These are phyloP conservation scores for Ochropacha duplaris DNA, from an alignment of 2,888 invertebrate genomes.

Conservation along the genomic window DNA sequence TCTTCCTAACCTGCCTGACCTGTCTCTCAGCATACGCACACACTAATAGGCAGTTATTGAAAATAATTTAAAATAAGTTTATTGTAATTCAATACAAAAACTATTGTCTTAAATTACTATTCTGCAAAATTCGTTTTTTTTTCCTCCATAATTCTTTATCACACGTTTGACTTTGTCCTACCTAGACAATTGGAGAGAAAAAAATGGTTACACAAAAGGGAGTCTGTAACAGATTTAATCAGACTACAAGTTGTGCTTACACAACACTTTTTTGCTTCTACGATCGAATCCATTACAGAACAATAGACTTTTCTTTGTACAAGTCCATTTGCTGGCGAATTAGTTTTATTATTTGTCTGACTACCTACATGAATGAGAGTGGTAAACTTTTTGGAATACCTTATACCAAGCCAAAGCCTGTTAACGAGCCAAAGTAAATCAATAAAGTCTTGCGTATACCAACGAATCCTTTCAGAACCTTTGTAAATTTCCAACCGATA, in stretches of 20 bases:
- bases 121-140: too few relatives aligned
- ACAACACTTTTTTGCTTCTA: not conserved
- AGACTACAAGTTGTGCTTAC: not conserved
- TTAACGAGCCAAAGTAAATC: not conserved
- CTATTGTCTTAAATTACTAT: too few relatives aligned
- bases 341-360: not conserved
- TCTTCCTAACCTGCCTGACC: too few relatives aligned
- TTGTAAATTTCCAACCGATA: not conserved
- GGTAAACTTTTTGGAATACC: not conserved
- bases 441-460: not conserved
- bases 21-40: too few relatives aligned
- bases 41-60: too few relatives aligned
- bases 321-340: constrained; percentile 8
- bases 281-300: not conserved
- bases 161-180: too few relatives aligned
- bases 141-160: too few relatives aligned
- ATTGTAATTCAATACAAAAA: too few relatives aligned
- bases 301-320: not conserved
- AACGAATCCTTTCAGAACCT: not conserved
- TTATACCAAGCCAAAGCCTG: not conserved
- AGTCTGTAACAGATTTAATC: too few relatives aligned
- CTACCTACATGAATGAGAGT: not conserved
- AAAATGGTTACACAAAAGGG: not conserved
- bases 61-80: too few relatives aligned
- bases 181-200: too few relatives aligned